phyloP scores from a whole-genome alignment of 2,888 invertebrate genomes.

The Gastracanthus pulcherrimus region DNA sequence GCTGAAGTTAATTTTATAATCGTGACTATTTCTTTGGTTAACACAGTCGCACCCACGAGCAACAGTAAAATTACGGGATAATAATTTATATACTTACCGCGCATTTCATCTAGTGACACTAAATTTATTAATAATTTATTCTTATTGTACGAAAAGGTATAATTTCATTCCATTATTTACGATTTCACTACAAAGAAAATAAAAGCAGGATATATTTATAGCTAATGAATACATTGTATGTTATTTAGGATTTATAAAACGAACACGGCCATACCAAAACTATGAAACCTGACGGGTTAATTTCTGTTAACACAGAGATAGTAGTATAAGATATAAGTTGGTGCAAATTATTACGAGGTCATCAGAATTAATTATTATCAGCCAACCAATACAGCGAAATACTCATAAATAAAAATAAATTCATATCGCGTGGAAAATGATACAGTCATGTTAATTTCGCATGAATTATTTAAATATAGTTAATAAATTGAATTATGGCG shows the following conservation, averaged over 20 bases:
- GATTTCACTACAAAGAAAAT: not conserved
- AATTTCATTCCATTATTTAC: constrained; percentile 19
- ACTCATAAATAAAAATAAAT: not conserved
- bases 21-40: not conserved
- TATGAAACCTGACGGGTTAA: not conserved
- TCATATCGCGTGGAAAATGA: not conserved
- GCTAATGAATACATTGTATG: not conserved
- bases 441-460: not conserved
- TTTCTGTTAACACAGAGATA: not conserved
- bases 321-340: not conserved
- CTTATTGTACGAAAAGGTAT: not conserved
- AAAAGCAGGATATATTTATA: not conserved
- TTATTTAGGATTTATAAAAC: not conserved
- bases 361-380: constrained; percentile 26
- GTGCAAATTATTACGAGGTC: constrained; percentile 6
- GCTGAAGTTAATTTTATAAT: not conserved
- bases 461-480: not conserved
- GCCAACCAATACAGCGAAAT: not conserved
- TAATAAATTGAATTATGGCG: too few species aligned
- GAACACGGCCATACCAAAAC: not conserved
- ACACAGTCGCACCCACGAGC: too few species aligned
- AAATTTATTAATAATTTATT: constrained; percentile 23
- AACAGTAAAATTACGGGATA: not conserved
- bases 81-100: not conserved
- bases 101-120: not conserved